A percentile compares a stretch with the other conserved stretches of the same genome.
Evolutionary conservation across 2,797 vertebrate species (phyloP).

Genomic region (Xerus rutilus): DNA sequence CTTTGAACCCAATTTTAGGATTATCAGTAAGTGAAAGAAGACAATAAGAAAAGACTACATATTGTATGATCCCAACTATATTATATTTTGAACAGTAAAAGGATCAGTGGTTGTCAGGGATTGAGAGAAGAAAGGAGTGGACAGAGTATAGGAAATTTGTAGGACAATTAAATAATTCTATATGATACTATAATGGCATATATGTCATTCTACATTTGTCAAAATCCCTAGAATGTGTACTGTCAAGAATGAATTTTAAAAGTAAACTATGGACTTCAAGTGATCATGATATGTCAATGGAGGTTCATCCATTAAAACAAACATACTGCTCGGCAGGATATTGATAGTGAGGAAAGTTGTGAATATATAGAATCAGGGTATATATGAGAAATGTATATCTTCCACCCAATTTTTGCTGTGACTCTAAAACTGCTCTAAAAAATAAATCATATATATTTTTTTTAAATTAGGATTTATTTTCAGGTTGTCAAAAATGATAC

Average conservation of each 20-base stretch:
- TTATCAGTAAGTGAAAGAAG: neutral
- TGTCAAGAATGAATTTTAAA: neutral
- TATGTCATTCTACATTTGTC: neutral
- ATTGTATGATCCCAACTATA: neutral
- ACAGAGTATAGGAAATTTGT: neutral
- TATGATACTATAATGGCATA: neutral
- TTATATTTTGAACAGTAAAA: neutral
- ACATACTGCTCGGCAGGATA: neutral
- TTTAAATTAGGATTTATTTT: neutral
- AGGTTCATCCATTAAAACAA: neutral
- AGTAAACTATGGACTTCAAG: neutral
- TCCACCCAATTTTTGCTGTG: neutral
- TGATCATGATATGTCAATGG: neutral
- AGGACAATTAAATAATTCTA: neutral
- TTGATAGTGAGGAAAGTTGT: neutral
- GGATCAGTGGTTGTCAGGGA: neutral
- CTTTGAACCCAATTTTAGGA: neutral
- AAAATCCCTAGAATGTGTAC: neutral
- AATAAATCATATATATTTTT: neutral
- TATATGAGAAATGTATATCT: neutral
- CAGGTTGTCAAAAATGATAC: neutral
- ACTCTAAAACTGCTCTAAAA: neutral
- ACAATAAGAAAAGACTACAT: neutral
- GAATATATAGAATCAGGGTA: rapidly evolving
- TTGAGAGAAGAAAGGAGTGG: neutral